Evolutionary conservation across 2,888 invertebrate genomes (phyloP).

Genomic region (Pristionchus mayeri): DNA sequence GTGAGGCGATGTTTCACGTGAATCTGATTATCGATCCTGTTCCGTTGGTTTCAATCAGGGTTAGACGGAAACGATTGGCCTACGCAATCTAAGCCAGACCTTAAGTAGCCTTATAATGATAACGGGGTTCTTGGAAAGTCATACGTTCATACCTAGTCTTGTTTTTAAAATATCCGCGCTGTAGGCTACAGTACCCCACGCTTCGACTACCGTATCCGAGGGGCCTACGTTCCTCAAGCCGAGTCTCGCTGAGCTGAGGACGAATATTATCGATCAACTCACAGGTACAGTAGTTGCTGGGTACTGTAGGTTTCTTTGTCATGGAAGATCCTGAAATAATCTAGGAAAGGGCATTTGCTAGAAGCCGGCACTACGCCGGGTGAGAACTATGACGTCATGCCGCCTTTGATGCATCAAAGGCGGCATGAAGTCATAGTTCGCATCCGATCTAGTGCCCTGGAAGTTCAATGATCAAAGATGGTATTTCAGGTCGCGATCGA

Average conservation of each 20-base stretch:
- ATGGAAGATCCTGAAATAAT: not conserved
- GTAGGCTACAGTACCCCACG: constrained; percentile 18
- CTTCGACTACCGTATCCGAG: constrained; percentile 13
- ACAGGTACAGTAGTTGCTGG: not conserved
- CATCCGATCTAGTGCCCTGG: too few species aligned
- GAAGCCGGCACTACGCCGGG: too few species aligned
- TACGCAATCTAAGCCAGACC: not conserved
- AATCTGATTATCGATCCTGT: not conserved
- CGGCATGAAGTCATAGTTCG: too few species aligned
- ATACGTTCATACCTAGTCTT: too few species aligned
- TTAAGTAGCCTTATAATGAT: not conserved
- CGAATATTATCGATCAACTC: constrained; percentile 37
- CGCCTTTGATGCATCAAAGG: too few species aligned
- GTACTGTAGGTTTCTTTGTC: too few species aligned
- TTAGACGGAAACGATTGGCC: not conserved
- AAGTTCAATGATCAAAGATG: too few species aligned
- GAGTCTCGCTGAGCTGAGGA: constrained; percentile 34
- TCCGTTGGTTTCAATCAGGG: not conserved
- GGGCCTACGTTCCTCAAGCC: constrained; percentile 40
- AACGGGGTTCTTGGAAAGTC: too few species aligned
- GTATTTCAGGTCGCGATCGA: constrained; percentile 33
- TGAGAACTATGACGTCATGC: too few species aligned
- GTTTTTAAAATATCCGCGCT: too few species aligned
- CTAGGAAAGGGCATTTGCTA: too few species aligned
- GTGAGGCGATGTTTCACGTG: not conserved